phyloP scores from a whole-genome alignment of 35 echinoderm and acorn worm genomes.

The Holothuria glaberrima region DNA sequence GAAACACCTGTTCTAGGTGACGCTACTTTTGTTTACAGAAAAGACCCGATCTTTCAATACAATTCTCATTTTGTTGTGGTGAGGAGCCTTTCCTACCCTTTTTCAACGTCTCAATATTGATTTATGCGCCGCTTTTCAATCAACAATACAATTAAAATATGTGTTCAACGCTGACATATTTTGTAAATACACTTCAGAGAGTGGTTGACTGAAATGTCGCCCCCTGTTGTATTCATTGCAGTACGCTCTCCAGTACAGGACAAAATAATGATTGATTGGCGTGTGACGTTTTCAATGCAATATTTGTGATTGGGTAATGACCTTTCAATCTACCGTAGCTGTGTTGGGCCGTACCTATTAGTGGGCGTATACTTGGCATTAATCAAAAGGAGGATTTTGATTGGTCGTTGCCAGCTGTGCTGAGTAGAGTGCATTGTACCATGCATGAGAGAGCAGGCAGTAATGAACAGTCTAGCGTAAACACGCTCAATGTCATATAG shows the following conservation, averaged over 20 bases:
- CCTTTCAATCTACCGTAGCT: neutral
- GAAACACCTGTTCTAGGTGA: too few species aligned
- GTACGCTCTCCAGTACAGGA: neutral
- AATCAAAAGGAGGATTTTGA: slow-evolving; percentile 75
- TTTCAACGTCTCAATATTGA: slow-evolving; percentile 36
- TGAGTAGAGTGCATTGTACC: slow-evolving; percentile 45
- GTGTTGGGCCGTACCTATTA: neutral
- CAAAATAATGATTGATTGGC: slow-evolving; percentile 12
- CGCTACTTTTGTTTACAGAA: too few species aligned
- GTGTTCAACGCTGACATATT: neutral
- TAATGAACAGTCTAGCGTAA: slow-evolving; percentile 47
- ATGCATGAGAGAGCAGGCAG: slow-evolving; percentile 46
- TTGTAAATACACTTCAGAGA: slow-evolving; percentile 11
- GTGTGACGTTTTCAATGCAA: neutral
- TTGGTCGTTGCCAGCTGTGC: slow-evolving; percentile 86
- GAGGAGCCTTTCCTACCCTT: neutral
- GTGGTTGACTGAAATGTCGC: slow-evolving; percentile 15
- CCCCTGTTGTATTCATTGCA: neutral
- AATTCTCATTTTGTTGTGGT: neutral
- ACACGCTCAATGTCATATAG: slow-evolving; percentile 37
- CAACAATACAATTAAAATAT: slow-evolving; percentile 15
- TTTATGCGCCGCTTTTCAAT: neutral
- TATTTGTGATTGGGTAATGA: slow-evolving; percentile 12
- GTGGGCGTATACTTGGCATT: slow-evolving; percentile 38
- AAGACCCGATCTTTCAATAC: slow-evolving; percentile 10